Evolutionary conservation across 2,888 invertebrate genomes (phyloP), one percentile per base, ranked within the genome.

Genomic region (Corythucha ciliata): DNA sequence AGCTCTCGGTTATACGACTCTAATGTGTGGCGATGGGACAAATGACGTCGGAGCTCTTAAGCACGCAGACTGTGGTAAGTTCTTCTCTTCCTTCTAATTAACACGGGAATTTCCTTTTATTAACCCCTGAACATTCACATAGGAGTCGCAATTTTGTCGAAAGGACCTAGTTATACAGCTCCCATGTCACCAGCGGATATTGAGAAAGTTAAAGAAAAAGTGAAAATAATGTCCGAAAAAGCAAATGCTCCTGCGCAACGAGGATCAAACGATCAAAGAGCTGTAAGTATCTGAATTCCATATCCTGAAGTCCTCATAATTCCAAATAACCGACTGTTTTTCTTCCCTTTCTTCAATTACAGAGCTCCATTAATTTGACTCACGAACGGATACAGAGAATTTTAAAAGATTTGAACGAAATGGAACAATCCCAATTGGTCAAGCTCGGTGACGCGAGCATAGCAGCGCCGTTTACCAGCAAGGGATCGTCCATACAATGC

Each of bases 21-120:
- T 99, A 2, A 99, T 99, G 99, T 99, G 98, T 66, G 98, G 99
- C 2, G 99, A 99, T 72, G 99, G 99, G 48, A 99, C 99, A 1
- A 99, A 99, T 68, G 98, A 99, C 71, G 98, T 99, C 10, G 98
- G 98, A 16, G 94, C 94, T 4, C 72, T 99, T 44, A 99, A 98
- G 70, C 98, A 99, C 70, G 94, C 98, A 26, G 85, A 98, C 70
- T 94, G 89, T 64, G 92, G 64, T 62, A 51, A 63, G 58, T 50
- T 64, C 64, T 20, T 52, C 21, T 4, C 21, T 21, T 14, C 24
- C 21, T 25, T 26, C 6, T 24, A 22, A 40, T 26, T n/a, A 42
- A 36, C 7, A 41, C 18, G 37, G 8, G 37, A 10, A 36, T 21
- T 14, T 18, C 21, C 21, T 26, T 8, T 24, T 14, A 40, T 26